These are phyloP conservation scores for Crenichthys baileyi DNA, from an alignment of 2,797 vertebrate genomes.

Conservation along the genomic window DNA sequence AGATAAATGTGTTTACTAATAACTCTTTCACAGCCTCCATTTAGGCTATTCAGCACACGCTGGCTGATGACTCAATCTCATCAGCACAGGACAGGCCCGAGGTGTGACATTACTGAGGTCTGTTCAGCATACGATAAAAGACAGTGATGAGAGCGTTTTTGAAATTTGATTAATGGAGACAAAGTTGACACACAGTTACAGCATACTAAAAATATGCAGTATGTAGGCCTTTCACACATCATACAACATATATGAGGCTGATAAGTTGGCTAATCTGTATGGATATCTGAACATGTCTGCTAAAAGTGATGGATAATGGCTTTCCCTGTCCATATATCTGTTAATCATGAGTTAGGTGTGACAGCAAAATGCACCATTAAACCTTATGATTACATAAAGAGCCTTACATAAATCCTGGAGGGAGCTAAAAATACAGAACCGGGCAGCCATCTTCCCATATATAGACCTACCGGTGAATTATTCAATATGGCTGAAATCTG, in stretches of 20 bases:
- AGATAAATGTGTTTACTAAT: constrained; percentile 76
- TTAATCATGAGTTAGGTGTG: constrained; percentile 36
- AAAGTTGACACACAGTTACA: constrained; percentile 25
- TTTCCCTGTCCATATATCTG: constrained; percentile 27
- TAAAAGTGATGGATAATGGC: constrained; percentile 30
- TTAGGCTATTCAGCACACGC: constrained; percentile 50
- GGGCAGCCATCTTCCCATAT: constrained; percentile 59
- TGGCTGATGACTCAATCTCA: constrained; percentile 65
- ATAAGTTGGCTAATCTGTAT: constrained; percentile 3
- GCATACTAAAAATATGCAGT: constrained; percentile 26
- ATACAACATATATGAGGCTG: constrained; percentile 10
- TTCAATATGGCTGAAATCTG: constrained; percentile 60
- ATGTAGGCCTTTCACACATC: constrained; percentile 15
- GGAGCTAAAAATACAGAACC: constrained; percentile 71
- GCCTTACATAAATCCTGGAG: constrained; percentile 73
- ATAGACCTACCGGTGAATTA: constrained; percentile 66
- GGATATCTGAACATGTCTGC: constrained; percentile 7
- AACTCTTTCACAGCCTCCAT: constrained; percentile 59
- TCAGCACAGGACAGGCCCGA: constrained; percentile 36
- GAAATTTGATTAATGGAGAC: constrained; percentile 26
- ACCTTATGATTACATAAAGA: constrained; percentile 73
- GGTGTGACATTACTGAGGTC: constrained; percentile 47
- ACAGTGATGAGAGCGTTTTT: background rate
- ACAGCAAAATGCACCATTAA: constrained; percentile 60
- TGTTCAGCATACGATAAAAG: constrained; percentile 24